These are phyloP conservation scores for Acropora yongei DNA, from an alignment of 64 coral and sea anemone species.

Conservation along the genomic window DNA sequence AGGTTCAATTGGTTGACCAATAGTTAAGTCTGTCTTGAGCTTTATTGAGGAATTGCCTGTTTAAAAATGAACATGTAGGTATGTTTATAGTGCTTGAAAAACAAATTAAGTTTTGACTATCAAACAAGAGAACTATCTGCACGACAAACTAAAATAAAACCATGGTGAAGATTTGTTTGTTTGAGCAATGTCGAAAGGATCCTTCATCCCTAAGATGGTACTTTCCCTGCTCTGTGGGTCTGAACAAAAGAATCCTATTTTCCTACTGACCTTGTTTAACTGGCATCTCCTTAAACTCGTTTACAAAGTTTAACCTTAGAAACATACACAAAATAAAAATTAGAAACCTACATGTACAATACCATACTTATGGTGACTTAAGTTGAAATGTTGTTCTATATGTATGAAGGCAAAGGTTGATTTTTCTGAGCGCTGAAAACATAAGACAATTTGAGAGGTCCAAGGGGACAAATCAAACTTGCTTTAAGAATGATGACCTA, in stretches of 20 bases:
- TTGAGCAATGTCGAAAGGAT: neutral
- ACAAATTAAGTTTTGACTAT: neutral
- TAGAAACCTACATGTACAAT: neutral
- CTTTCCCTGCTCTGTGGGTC: too few relatives aligned
- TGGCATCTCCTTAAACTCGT: conserved; percentile 38
- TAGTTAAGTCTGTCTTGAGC: conserved; percentile 73
- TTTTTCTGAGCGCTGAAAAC: too few relatives aligned
- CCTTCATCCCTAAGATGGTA: too few relatives aligned
- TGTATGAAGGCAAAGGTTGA: too few relatives aligned
- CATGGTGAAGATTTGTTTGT: neutral
- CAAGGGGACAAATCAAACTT: too few relatives aligned
- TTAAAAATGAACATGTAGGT: neutral
- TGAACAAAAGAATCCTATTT: too few relatives aligned
- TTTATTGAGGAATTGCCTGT: neutral
- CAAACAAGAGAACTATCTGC: too few relatives aligned
- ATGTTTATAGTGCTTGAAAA: neutral
- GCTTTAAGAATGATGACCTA: too few relatives aligned
- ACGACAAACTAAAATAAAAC: neutral
- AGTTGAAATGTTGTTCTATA: too few relatives aligned
- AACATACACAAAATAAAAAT: neutral
- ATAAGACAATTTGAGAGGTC: too few relatives aligned
- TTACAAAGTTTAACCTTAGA: conserved; percentile 8
- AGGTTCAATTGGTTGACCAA: conserved; percentile 89
- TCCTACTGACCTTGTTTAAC: conserved; percentile 6
- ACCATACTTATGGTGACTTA: neutral